Evolutionary conservation across 2,888 invertebrate species (phyloP), one percentile per base, ranked within the genome.

Genomic region (Sicus ferrugineus): DNA sequence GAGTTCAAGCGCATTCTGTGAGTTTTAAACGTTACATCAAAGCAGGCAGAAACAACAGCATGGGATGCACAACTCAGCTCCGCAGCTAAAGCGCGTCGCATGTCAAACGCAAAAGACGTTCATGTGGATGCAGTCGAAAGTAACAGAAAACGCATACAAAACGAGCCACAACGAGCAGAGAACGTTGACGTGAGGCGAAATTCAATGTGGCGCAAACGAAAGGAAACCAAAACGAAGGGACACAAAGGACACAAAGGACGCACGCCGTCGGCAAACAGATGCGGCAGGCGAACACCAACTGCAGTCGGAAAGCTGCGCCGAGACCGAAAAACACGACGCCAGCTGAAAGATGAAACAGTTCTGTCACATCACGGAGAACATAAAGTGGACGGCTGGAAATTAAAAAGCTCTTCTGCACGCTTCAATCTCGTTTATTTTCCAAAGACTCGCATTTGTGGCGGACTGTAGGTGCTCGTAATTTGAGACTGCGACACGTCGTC

Each of bases 81-180:
- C n/a, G n/a, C n/a, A n/a, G n/a, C n/a, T n/a, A n/a, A n/a, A n/a
- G n/a, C n/a, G n/a, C n/a, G n/a, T n/a, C n/a, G n/a, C n/a, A n/a
- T n/a, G n/a, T n/a, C n/a, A n/a, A n/a, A n/a, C n/a, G n/a, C n/a
- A n/a, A n/a, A n/a, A n/a, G n/a, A n/a, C n/a, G n/a, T n/a, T n/a
- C n/a, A n/a, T n/a, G n/a, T n/a, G n/a, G n/a, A n/a, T n/a, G n/a
- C n/a, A n/a, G n/a, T n/a, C n/a, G n/a, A n/a, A n/a, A n/a, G n/a
- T 30, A 61, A 68, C 69, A 11, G 50, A 48, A 31, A 31, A 31
- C 23, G 28, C 23, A 62, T 30, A 26, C 34, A 64, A 23, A 62
- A 58, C 5, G 59, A 61, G 62, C 28, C 52, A 56, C 67, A 58
- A 66, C 62, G 63, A 21, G 38, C 28, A 61, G 28, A 65, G 31